Conservation (phyloP, 2,888 invertebrate species). For the Agrilus mali region DNA sequence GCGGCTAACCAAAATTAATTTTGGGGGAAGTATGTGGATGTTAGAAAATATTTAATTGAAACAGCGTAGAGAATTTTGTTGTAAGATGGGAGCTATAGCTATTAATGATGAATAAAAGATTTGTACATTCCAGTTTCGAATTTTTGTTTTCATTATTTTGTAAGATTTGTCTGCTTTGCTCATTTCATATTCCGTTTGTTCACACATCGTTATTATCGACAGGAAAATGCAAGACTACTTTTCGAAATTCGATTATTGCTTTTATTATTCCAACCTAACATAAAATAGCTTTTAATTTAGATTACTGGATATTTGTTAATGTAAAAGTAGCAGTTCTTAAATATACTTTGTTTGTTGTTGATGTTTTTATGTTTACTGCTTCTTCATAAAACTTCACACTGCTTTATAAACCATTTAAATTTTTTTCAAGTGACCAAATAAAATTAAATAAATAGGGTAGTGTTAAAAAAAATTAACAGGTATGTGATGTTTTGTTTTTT, state of each 20-base stretch:
- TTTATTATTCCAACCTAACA: no score
- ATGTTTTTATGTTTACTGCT: constrained; percentile 5
- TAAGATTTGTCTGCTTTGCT: constrained; percentile 41
- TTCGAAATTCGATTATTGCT: no score
- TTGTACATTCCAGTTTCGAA: constrained; percentile 67
- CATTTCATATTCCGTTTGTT: constrained; percentile 33
- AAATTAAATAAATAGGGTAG: no score
- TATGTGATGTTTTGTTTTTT: no score
- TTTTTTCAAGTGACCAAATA: no score
- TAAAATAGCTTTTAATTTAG: no score
- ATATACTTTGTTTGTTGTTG: constrained; percentile 13
- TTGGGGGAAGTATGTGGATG: not conserved
- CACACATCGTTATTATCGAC: no score
- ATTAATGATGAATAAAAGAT: constrained; percentile 48
- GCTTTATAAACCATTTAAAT: no score
- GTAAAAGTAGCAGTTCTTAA: constrained; percentile 9
- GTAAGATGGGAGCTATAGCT: constrained; percentile 47
- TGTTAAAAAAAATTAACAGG: no score
- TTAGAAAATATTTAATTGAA: constrained; percentile 6
- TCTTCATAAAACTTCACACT: no score
- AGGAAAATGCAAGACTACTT: no score
- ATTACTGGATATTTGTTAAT: constrained; percentile 7
- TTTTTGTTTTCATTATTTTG: constrained; percentile 33
- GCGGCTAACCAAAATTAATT: no score
- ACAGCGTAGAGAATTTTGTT: constrained; percentile 22